Conservation (phyloP, 2,113 vertebrate species). For the Brachyhypopomus gauderio region DNA sequence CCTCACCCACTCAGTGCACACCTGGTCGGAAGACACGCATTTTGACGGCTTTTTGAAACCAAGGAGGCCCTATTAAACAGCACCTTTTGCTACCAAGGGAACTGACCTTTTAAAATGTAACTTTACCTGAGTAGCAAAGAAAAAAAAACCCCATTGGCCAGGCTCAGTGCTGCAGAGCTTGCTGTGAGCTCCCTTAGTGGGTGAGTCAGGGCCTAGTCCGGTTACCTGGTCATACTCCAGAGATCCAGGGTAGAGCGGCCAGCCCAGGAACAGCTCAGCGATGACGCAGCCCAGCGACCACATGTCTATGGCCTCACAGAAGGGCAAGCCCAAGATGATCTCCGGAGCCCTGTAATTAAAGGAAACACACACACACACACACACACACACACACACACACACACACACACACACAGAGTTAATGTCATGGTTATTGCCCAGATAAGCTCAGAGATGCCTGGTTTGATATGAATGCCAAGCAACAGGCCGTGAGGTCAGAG, state of each 20-base stretch:
- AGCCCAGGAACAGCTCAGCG: conserved; percentile 95
- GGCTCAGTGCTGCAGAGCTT: too few relatives aligned
- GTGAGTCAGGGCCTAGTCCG: background rate
- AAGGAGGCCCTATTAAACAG: too few relatives aligned
- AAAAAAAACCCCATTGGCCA: too few relatives aligned
- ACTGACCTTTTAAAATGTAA: too few relatives aligned
- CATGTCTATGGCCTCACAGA: conserved; percentile 99
- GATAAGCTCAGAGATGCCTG: background rate
- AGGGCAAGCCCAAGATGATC: conserved; percentile 97
- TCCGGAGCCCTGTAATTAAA: conserved; percentile 88
- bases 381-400: conserved; percentile 31
- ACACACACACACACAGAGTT: conserved; percentile 15
- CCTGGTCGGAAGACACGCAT: too few relatives aligned
- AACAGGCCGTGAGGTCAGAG: conserved; percentile 6
- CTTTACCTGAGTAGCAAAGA: too few relatives aligned
- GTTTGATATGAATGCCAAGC: background rate
- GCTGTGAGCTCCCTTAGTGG: too few relatives aligned
- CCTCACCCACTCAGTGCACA: background rate
- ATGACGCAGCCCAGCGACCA: conserved; percentile 98
- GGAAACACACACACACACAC: conserved; percentile 24
- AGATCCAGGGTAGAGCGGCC: conserved; percentile 96
- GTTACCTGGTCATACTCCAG: conserved; percentile 98
- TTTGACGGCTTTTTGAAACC: too few relatives aligned
- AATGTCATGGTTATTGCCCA: conserved; percentile 32
- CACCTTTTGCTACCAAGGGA: too few relatives aligned